phyloP scores from a whole-genome alignment of 2,888 invertebrate species.

The Agrochola litura region DNA sequence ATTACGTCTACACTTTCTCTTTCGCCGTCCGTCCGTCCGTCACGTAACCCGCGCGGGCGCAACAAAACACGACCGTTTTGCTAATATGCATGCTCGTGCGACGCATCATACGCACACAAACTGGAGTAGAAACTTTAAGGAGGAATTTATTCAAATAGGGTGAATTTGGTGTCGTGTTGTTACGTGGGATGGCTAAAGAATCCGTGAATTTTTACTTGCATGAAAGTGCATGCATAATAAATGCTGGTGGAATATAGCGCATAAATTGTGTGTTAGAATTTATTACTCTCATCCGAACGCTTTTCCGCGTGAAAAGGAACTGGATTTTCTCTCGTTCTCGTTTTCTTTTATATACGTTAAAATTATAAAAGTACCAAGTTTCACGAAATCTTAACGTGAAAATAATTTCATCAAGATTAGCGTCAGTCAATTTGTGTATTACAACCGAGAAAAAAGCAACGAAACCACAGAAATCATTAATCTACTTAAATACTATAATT shows the following conservation, averaged over 20 bases:
- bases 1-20: conserved; percentile 67
- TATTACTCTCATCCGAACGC: not conserved
- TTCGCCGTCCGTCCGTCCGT: conserved; percentile 48
- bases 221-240: conserved; percentile 48
- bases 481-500: conserved; percentile 24
- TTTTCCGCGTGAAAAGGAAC: conserved; percentile 23
- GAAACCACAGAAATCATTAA: conserved; percentile 29
- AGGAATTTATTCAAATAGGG: conserved; percentile 61
- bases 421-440: not conserved
- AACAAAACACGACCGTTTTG: conserved; percentile 59
- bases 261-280: conserved; percentile 32
- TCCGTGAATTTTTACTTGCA: conserved; percentile 37
- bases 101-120: conserved; percentile 47
- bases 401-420: conserved; percentile 13
- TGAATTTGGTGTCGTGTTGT: conserved; percentile 35
- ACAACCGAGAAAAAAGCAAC: not conserved
- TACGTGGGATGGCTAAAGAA: conserved; percentile 29
- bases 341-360: conserved; percentile 1
- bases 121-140: conserved; percentile 59
- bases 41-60: conserved; percentile 53
- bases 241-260: conserved; percentile 30
- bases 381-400: not conserved
- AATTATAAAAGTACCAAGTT: conserved; percentile 9
- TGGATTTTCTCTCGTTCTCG: conserved; percentile 4
- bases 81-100: conserved; percentile 52